Evolutionary conservation across 1,140 invertebrate genomes (phyloP), one percentile per base, ranked within the genome.

Genomic region (Hylyphantes graminicola): DNA sequence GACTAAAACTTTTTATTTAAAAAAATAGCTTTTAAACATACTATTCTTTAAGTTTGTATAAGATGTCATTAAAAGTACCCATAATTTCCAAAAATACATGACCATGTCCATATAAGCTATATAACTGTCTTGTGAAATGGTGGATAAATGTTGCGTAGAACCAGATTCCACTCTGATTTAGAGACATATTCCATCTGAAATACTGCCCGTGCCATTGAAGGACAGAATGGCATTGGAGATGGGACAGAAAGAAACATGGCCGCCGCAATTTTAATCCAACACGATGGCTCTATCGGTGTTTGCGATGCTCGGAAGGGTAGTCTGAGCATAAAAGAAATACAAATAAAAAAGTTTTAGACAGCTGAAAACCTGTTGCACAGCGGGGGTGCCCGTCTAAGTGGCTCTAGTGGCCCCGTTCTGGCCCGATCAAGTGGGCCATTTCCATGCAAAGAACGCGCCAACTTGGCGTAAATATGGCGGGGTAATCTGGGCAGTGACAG

Each of bases 341-440:
- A 35, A 35, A 35, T 35, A 35, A 35, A 35, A 35, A 35, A 35
- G 35, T 1, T 35, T 35, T 35, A 35, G 48, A 15, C n/a, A 67
- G 17, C 50, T 13, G n/a, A 78, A 74, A 75, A 75, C 80, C 80
- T 83, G 80, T 83, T 83, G 80, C 80, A 7, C 80, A 74, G 80
- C 61, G 63, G 80, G 77, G 80, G 61, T 65, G 72, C 61, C 35
- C 11, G 3, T 11, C 53, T 72, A 81, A 81, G 67, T 81, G 79
- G 68, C 53, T 81, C 79, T 79, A 76, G 77, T 70, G 54, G 77
- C 54, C 77, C 77, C 77, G 54, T 79, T 79, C 54, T 50, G 65
- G 54, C 48, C 68, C 21, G 51, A n/a, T 74, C 80, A 83, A 83
- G 70, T 83, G 80, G 80, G 19, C 80, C 55, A 83, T 83, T 83